Evolutionary conservation across 2,888 invertebrate species (phyloP), one percentile per base, ranked within the genome.

Genomic region (Cephus sareptanus): DNA sequence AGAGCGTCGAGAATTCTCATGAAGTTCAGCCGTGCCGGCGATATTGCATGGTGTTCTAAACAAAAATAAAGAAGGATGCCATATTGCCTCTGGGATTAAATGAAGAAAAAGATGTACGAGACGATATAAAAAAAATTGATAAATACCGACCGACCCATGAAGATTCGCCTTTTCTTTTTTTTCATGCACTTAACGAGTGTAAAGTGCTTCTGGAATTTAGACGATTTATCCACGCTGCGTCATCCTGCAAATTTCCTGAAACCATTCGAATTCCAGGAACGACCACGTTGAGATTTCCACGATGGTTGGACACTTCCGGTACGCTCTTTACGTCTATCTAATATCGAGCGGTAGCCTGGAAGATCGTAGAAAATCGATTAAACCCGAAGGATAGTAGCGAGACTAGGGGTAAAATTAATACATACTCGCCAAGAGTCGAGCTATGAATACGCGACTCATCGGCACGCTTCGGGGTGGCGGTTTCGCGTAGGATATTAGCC

Each of bases 381-480:
- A 56, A 56, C 23, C 23, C 23, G 23, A 9, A 56, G 56, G 56
- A 9, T 56, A 56, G 23, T 3, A 56, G 1, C 56, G 23, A 23
- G 56, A 9, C 56, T 6, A 9, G 56, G 56, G 71, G 77, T 78
- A 75, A 83, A 85, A 86, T 84, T 85, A 84, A 85, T 86, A 85
- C 83, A 84, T 82, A 83, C 80, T 83, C 80, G 75, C 75, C 76
- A 73, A 79, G 75, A 75, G 69, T 75, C 34, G 68, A 71, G 74
- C 78, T 79, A 75, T 81, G 83, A 85, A 84, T 85, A 81, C 80
- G 35, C 78, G 78, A 76, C 70, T 23, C 56, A 23, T 23, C 56
- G 56, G 56, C 23, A 56, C 23, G 23, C 56, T 56, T 56, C 56
- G 9, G 23, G 23, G 23, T 56, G 56, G 56, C 56, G 56, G 23